Conservation (phyloP, 2,888 invertebrate genomes). For the Mellilla xanthometata region DNA sequence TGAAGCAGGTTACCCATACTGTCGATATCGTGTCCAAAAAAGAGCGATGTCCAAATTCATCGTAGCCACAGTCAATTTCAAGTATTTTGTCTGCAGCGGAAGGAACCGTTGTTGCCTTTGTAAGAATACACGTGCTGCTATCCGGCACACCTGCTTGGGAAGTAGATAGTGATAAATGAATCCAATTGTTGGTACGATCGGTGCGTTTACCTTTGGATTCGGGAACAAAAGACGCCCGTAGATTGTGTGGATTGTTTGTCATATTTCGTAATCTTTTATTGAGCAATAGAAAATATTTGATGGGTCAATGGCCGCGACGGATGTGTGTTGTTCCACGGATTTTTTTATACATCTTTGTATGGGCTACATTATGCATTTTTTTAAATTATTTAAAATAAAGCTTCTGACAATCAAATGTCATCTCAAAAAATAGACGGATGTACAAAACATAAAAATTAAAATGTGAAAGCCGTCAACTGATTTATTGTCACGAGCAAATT, state of each 20-base stretch:
- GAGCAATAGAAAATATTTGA: slow-evolving; percentile 11
- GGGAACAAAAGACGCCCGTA: slow-evolving; percentile 22
- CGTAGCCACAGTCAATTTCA: slow-evolving; percentile 28
- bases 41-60: slow-evolving; percentile 15
- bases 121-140: slow-evolving; percentile 50
- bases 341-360: too few species aligned
- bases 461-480: too few species aligned
- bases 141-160: slow-evolving; percentile 62
- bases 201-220: slow-evolving; percentile 36
- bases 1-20: too few species aligned
- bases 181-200: slow-evolving; percentile 38
- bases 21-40: too few species aligned
- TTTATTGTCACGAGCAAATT: too few species aligned
- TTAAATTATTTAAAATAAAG: too few species aligned
- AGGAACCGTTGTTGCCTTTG: slow-evolving; percentile 51
- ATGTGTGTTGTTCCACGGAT: too few species aligned
- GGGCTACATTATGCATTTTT: too few species aligned
- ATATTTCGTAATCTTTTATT: slow-evolving; percentile 22
- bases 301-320: slow-evolving; percentile 4
- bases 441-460: too few species aligned
- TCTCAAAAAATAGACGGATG: too few species aligned
- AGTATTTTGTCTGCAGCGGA: slow-evolving; percentile 47
- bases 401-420: too few species aligned
- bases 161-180: slow-evolving; percentile 47
- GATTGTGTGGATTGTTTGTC: slow-evolving; percentile 21